Base-by-base conservation (phyloP, 2,113 vertebrate genomes). In the Gnathonemus longibarbis region DNA sequence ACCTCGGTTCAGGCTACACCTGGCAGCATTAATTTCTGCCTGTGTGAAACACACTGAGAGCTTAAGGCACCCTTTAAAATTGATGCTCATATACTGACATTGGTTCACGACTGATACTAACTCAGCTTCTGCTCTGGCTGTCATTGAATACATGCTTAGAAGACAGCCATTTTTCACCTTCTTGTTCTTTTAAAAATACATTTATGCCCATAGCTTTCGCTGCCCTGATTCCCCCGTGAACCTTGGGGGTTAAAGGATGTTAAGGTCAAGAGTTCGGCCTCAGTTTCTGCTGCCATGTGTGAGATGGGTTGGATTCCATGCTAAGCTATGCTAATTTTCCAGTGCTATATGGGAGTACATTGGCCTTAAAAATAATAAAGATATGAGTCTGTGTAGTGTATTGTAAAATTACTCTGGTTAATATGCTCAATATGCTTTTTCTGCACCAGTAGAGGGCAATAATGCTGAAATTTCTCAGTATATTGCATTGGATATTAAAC, bases 401-500 rank as follows among this genome's bases (percentile, higher is more conserved):
- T 31, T 31, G 74, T 42, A 19, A 7, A 80, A 80, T 6, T 80
- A 80, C 15, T 7, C 27, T 70, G n/a, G 62, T 70, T 31, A 27
- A 13, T 31, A 70, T 31, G 31, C 70, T 77, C 70, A 80, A 70
- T 11, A 70, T 10, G n/a, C 1, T 70, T 70, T 35, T 53, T 90
- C 70, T 74, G 15, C 21, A 94, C 95, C 95, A 96, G 95, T 94
- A 96, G 95, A 95, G 94, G 95, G 95, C 94, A 93, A 92, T 92
- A 91, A 90, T 92, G 92, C 88, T 92, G 90, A 95, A 92, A 89
- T 66, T 66, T 66, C 9, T n/a, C n/a, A 31, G n/a, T 27, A 27
- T 66, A 27, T 66, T 27, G 11, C 62, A 27, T 31, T 27, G 24
- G 62, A 31, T 66, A 66, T 66, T 66, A 31, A 27, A 11, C 9